phyloP scores from a whole-genome alignment of 2,888 invertebrate species.

The Galeruca laticollis region DNA sequence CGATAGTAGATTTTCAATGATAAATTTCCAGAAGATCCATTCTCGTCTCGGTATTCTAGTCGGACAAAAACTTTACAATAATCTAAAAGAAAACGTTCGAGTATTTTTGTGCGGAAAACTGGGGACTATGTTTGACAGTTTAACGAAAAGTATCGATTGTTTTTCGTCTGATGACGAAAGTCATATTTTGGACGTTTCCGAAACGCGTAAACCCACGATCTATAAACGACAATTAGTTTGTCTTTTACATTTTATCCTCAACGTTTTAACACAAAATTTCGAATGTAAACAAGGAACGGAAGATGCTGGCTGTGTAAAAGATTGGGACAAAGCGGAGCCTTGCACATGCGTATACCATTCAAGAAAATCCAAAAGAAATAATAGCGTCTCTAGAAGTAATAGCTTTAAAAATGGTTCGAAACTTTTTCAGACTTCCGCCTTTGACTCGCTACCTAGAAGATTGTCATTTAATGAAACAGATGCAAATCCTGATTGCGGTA shows the following conservation, averaged over 20 bases:
- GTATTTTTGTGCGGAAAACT: constrained; percentile 44
- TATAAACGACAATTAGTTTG: constrained; percentile 68
- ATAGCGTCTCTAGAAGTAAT: constrained; percentile 69
- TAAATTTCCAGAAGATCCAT: constrained; percentile 76
- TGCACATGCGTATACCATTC: constrained; percentile 77
- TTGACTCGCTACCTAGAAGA: constrained; percentile 60
- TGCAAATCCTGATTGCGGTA: constrained; percentile 40
- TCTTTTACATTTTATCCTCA: constrained; percentile 64
- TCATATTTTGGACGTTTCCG: constrained; percentile 46
- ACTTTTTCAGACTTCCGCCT: constrained; percentile 51
- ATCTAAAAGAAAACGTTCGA: constrained; percentile 59
- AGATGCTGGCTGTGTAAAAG: constrained; percentile 69
- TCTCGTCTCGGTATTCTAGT: constrained; percentile 75
- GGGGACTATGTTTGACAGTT: constrained; percentile 54
- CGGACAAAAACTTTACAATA: constrained; percentile 69
- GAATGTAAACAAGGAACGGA: constrained; percentile 69
- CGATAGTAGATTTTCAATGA: constrained; percentile 72
- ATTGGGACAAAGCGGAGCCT: constrained; percentile 71
- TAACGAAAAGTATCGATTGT: constrained; percentile 64
- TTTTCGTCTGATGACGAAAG: constrained; percentile 73
- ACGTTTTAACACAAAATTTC: constrained; percentile 56
- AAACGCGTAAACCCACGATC: constrained; percentile 60
- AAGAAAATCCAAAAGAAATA: constrained; percentile 69
- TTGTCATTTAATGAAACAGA: constrained; percentile 68
- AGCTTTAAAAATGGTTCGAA: constrained; percentile 60